Conservation (phyloP, 1,140 invertebrate species). For the Drosophila littoralis region DNA sequence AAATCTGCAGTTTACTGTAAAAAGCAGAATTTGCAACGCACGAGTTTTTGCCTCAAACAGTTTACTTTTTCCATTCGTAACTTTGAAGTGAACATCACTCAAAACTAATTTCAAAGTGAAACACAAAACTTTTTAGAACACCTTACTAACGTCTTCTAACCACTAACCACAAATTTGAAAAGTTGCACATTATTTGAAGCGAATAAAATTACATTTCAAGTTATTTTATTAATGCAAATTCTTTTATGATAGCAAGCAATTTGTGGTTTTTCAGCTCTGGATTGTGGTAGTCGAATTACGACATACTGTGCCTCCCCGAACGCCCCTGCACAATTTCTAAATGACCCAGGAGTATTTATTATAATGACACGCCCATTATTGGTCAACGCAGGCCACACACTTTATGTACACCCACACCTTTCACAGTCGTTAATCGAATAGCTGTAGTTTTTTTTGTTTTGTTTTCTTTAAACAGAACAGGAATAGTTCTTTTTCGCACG, state of each 20-base stretch:
- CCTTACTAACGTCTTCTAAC: slow-evolving; percentile 17
- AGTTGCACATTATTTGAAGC: slow-evolving; percentile 9
- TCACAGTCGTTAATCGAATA: slow-evolving; percentile 30
- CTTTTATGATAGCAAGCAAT: slow-evolving; percentile 29
- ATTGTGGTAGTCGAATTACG: slow-evolving; percentile 1
- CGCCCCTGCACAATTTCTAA: slow-evolving; percentile 23
- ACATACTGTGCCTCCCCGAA: neutral
- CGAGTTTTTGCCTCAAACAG: neutral
- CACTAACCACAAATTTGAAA: slow-evolving; percentile 25
- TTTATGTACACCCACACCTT: slow-evolving; percentile 15
- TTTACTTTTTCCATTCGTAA: slow-evolving; percentile 2
- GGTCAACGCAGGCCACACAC: slow-evolving; percentile 18
- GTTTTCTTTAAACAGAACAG: neutral
- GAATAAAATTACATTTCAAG: slow-evolving; percentile 25
- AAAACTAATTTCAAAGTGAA: slow-evolving; percentile 15
- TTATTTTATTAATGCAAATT: slow-evolving; percentile 44
- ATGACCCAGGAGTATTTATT: slow-evolving; percentile 30
- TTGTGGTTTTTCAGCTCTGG: slow-evolving; percentile 18
- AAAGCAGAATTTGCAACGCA: too few species aligned
- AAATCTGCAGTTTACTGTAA: too few species aligned
- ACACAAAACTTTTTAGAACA: neutral
- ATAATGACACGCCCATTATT: slow-evolving; percentile 42
- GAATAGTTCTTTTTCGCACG: slow-evolving; percentile 31
- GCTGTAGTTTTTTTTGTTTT: neutral
- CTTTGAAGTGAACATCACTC: neutral